phyloP scores from a whole-genome alignment of 2,888 invertebrate species.

The Heliconius ismenius region DNA sequence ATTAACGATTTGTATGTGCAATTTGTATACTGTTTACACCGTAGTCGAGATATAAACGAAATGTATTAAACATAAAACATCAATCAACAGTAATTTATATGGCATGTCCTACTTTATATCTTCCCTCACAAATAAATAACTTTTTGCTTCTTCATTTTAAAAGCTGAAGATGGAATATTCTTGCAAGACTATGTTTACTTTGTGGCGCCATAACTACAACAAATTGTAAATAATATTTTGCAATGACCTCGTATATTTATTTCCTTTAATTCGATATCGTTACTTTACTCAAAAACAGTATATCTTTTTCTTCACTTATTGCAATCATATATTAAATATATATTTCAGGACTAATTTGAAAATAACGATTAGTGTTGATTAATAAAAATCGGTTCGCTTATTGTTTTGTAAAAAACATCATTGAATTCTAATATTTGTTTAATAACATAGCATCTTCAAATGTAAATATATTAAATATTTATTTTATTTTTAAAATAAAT shows the following conservation, averaged over 20 bases:
- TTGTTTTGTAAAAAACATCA: not conserved
- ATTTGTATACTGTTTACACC: not conserved
- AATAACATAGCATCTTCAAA: too few relatives aligned
- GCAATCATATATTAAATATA: not conserved
- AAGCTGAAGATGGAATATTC: not conserved
- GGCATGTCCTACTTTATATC: not conserved
- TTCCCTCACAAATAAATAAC: not conserved
- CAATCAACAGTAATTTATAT: not conserved
- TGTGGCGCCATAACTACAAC: not conserved
- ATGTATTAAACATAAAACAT: not conserved
- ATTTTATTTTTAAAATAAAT: conserved; percentile 57
- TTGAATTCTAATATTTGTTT: too few relatives aligned
- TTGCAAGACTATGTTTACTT: not conserved
- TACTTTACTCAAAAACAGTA: not conserved
- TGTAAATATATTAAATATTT: conserved; percentile 43
- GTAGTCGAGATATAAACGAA: not conserved
- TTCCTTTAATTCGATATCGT: not conserved
- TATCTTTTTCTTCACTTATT: not conserved
- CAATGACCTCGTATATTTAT: not conserved
- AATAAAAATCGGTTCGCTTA: not conserved
- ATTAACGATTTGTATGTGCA: not conserved
- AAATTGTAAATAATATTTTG: not conserved
- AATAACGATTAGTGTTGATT: not conserved
- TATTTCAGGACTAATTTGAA: not conserved
- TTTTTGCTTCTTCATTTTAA: not conserved